These are phyloP conservation scores for Dicerorhinus sumatrensis DNA, from an alignment of 2,113 vertebrate species.

Conservation along the genomic window DNA sequence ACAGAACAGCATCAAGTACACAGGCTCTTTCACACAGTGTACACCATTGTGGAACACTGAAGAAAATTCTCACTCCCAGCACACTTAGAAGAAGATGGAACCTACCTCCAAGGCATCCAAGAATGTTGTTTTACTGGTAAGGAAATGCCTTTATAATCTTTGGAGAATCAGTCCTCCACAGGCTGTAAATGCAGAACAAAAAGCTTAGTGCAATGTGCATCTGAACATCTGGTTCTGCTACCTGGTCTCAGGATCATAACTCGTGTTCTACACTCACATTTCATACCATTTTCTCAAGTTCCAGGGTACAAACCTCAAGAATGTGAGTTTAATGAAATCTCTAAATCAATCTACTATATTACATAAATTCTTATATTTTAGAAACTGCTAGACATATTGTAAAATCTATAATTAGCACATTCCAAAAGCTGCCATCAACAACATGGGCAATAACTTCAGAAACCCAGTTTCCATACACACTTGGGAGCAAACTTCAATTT, in stretches of 20 bases:
- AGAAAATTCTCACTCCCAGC: background rate
- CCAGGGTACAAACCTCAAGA: background rate
- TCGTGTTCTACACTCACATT: background rate
- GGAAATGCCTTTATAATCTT: slow-evolving; percentile 86
- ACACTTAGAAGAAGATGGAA: background rate
- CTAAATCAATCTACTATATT: no score
- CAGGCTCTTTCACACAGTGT: background rate
- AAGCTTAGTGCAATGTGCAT: background rate
- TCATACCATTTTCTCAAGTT: background rate
- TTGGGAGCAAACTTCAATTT: background rate
- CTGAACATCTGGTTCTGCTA: background rate
- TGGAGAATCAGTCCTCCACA: slow-evolving; percentile 85
- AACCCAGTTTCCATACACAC: background rate
- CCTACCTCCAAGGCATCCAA: slow-evolving; percentile 94
- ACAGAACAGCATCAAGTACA: background rate
- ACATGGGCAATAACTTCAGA: background rate
- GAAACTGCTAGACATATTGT: background rate
- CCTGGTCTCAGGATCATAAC: background rate
- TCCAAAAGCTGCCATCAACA: background rate
- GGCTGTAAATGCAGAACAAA: slow-evolving; percentile 83
- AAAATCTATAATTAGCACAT: background rate
- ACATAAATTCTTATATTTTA: background rate
- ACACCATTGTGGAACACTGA: background rate
- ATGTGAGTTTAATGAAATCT: background rate
- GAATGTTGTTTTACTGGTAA: slow-evolving; percentile 86